Conservation (phyloP, 2,797 vertebrate genomes). For the Pipistrellus pipistrellus region DNA sequence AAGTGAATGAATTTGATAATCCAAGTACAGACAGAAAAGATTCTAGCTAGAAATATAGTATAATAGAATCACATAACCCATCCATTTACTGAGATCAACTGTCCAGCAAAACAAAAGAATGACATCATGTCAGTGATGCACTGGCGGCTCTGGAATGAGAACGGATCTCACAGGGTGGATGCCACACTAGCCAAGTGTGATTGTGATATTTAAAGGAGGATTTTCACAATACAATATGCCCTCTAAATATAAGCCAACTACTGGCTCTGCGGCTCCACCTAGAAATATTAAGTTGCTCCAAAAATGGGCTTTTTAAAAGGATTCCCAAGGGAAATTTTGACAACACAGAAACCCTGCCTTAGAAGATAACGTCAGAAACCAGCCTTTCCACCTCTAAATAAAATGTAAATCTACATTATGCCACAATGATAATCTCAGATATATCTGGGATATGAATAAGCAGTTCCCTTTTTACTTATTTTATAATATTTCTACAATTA, state of each 20-base stretch:
- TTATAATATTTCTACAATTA: conserved; percentile 51
- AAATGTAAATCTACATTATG: neutral
- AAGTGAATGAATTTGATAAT: conserved; percentile 31
- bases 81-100: conserved; percentile 39
- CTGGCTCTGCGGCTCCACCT: neutral
- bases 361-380: conserved; percentile 11
- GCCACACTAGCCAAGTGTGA: neutral
- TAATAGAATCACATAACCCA: neutral
- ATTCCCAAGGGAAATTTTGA: conserved; percentile 44
- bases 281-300: conserved; percentile 26
- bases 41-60: neutral
- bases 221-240: neutral
- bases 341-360: neutral
- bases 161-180: neutral
- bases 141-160: neutral
- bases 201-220: neutral
- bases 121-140: neutral
- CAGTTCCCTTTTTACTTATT: conserved; percentile 40
- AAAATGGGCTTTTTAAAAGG: conserved; percentile 25
- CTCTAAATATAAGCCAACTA: conserved; percentile 11
- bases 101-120: conserved; percentile 27
- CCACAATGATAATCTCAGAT: neutral
- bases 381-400: conserved; percentile 16
- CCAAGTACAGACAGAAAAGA: neutral
- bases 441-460: neutral